These are phyloP conservation scores for Calvadosia cruxmelitensis DNA, from an alignment of 30 jellyfish, hydroid and myxozoan genomes.

Conservation along the genomic window DNA sequence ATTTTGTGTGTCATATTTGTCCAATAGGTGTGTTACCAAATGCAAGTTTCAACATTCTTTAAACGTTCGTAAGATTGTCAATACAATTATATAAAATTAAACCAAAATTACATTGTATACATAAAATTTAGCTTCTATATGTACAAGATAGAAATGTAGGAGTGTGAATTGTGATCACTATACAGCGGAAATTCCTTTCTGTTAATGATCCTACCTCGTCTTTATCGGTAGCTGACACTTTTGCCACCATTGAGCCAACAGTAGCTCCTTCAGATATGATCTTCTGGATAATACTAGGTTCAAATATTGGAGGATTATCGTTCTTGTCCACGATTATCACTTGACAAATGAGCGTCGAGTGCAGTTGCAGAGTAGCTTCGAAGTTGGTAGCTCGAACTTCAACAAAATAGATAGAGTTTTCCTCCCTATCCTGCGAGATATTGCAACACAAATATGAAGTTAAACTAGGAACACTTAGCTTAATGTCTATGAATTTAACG, in stretches of 20 bases:
- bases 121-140: too few relatives aligned
- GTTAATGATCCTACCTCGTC: slow-evolving; percentile 7
- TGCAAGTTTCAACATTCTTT: too few relatives aligned
- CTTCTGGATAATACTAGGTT: neutral
- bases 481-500: too few relatives aligned
- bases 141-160: too few relatives aligned
- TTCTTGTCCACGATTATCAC: neutral
- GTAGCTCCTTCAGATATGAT: neutral
- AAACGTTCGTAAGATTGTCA: too few relatives aligned
- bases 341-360: neutral
- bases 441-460: neutral
- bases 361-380: neutral
- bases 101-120: too few relatives aligned
- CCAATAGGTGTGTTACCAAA: too few relatives aligned
- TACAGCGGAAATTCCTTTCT: too few relatives aligned
- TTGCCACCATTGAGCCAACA: slow-evolving; percentile 8
- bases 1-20: too few relatives aligned
- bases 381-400: neutral
- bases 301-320: slow-evolving; percentile 7
- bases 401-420: neutral
- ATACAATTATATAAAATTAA: too few relatives aligned
- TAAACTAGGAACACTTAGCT: too few relatives aligned
- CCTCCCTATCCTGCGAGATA: neutral
- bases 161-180: too few relatives aligned
- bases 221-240: neutral